A percentile compares a stretch with the other conserved stretches of the same genome.
Conservation (phyloP, 2,797 vertebrate species). For the Poecilia picta region DNA sequence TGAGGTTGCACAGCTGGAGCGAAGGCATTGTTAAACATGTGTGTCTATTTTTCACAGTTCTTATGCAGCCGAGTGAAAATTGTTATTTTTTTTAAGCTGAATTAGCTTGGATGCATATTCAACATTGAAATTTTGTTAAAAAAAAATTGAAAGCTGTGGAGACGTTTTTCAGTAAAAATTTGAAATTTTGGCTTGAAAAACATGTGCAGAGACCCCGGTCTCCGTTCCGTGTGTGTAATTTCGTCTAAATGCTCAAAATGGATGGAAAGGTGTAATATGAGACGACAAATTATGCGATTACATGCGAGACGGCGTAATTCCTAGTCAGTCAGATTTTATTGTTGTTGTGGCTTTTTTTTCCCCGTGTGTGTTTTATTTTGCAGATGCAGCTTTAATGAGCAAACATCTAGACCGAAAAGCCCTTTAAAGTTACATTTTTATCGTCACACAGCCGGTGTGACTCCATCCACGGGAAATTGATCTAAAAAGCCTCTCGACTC, state of each 20-base stretch:
- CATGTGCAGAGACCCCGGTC: neutral
- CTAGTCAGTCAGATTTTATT: conserved; percentile 1
- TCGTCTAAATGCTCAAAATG: neutral
- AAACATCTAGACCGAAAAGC: conserved; percentile 2
- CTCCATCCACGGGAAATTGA: neutral
- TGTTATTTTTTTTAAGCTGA: too few species aligned
- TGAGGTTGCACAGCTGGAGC: neutral
- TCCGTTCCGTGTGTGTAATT: neutral
- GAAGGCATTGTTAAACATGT: neutral
- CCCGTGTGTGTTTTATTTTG: neutral
- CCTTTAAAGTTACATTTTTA: conserved; percentile 1
- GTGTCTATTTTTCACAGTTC: neutral
- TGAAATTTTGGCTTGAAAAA: neutral
- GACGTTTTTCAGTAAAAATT: neutral
- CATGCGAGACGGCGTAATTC: neutral
- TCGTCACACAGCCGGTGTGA: neutral
- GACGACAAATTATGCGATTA: neutral
- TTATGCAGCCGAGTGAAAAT: neutral
- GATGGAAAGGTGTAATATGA: neutral
- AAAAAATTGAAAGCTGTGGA: neutral
- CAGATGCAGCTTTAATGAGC: conserved; percentile 2
- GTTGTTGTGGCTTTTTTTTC: neutral
- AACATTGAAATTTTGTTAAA: neutral
- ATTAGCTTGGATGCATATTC: neutral
- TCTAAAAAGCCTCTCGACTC: conserved; percentile 5